phyloP scores from a whole-genome alignment of 2,113 vertebrate species.

The Platichthys stellatus region DNA sequence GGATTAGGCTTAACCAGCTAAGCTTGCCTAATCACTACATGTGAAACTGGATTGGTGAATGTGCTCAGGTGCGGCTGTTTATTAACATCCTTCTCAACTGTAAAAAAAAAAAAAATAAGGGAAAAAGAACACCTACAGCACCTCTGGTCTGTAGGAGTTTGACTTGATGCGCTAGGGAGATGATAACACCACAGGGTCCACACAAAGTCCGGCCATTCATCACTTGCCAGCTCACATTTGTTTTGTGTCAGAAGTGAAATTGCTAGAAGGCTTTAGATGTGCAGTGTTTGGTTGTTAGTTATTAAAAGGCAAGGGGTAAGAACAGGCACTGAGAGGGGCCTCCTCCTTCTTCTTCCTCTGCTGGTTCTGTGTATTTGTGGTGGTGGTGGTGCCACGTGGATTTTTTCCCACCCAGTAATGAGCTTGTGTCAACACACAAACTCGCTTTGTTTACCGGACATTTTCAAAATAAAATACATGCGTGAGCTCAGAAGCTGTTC shows the following conservation, averaged over 20 bases:
- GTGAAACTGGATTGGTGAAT: constrained; percentile 62
- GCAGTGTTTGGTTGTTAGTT: constrained; percentile 47
- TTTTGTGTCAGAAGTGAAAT: constrained; percentile 55
- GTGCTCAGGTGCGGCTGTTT: constrained; percentile 70
- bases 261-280: constrained; percentile 49
- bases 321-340: constrained; percentile 7
- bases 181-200: constrained; percentile 25
- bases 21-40: constrained; percentile 65
- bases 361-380: constrained; percentile 39
- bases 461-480: background rate
- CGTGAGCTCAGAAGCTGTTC: background rate
- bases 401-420: background rate
- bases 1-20: constrained; percentile 74
- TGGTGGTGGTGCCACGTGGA: constrained; percentile 4
- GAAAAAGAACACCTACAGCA: constrained; percentile 13
- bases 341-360: constrained; percentile 14
- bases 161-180: constrained; percentile 14
- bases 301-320: constrained; percentile 52
- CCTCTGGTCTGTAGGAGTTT: constrained; percentile 15
- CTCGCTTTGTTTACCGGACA: background rate
- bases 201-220: constrained; percentile 63
- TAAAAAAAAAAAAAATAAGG: background rate
- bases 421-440: background rate
- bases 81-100: constrained; percentile 47
- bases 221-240: constrained; percentile 39